Evolutionary conservation across 2,113 vertebrate genomes (phyloP).

Genomic region (Bubalus kerabau): DNA sequence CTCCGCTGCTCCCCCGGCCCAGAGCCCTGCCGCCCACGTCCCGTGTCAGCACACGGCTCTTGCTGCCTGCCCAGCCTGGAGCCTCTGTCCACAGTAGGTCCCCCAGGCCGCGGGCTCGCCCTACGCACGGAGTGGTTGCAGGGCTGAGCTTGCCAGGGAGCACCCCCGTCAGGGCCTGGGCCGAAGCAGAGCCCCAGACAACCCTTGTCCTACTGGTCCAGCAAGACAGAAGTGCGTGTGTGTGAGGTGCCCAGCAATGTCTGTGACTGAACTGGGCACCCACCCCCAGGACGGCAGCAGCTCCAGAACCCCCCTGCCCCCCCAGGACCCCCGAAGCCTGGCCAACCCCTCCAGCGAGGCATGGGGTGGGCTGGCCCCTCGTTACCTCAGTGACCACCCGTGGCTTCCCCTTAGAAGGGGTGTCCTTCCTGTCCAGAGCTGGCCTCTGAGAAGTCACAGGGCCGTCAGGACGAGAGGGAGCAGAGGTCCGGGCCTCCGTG

Average conservation of each 20-base stretch:
- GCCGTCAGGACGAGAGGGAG: not conserved
- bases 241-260: rapidly evolving
- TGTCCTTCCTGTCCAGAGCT: rapidly evolving
- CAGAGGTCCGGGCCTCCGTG: not conserved
- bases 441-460: not conserved
- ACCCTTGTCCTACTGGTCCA: rapidly evolving
- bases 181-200: rapidly evolving
- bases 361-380: not conserved
- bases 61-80: not conserved
- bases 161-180: not conserved
- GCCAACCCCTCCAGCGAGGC: not conserved
- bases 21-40: no score
- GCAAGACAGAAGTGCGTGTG: rapidly evolving
- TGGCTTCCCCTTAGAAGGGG: not conserved
- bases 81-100: not conserved
- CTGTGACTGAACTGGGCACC: rapidly evolving
- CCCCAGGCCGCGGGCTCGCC: not conserved
- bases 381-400: not conserved
- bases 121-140: rapidly evolving
- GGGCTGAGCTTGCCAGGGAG: not conserved
- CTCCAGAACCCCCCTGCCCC: rapidly evolving
- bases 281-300: not conserved
- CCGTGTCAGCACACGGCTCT: not conserved
- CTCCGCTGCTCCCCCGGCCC: not conserved
- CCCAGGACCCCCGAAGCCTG: not conserved